phyloP scores from a whole-genome alignment of 2,113 vertebrate species.

The Ahaetulla prasina region DNA sequence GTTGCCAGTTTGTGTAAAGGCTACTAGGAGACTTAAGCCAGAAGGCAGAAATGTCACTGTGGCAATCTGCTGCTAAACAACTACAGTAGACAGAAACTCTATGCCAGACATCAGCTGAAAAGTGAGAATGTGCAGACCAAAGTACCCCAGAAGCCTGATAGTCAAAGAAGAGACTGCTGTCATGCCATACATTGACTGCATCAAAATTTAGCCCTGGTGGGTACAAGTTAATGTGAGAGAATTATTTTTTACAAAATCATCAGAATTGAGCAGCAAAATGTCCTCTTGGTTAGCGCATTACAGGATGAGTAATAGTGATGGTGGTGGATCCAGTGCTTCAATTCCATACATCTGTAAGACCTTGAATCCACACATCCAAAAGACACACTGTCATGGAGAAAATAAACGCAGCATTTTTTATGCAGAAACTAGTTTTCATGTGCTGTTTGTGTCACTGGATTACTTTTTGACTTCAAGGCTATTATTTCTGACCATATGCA shows the following conservation, averaged over 20 bases:
- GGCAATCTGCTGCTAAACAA: background rate
- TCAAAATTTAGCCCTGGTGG: background rate
- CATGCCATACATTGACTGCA: background rate
- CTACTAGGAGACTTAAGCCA: background rate
- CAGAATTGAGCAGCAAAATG: background rate
- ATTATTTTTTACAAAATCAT: background rate
- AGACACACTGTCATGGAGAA: background rate
- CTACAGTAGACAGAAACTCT: background rate
- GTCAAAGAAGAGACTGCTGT: background rate
- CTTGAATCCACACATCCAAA: background rate
- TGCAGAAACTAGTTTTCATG: background rate
- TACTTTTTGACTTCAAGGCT: background rate
- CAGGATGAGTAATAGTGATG: background rate
- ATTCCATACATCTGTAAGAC: background rate
- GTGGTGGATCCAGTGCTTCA: background rate
- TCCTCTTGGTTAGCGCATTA: background rate
- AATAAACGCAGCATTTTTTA: background rate
- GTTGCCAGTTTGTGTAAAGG: rapidly evolving
- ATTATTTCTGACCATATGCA: background rate
- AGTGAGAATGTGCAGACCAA: background rate
- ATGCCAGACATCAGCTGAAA: background rate
- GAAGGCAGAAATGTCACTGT: background rate
- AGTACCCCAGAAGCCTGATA: background rate
- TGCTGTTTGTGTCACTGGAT: background rate
- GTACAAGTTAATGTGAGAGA: background rate